Base-by-base conservation (phyloP, 2,113 vertebrate species). In the Phylloscopus trochiloides region DNA sequence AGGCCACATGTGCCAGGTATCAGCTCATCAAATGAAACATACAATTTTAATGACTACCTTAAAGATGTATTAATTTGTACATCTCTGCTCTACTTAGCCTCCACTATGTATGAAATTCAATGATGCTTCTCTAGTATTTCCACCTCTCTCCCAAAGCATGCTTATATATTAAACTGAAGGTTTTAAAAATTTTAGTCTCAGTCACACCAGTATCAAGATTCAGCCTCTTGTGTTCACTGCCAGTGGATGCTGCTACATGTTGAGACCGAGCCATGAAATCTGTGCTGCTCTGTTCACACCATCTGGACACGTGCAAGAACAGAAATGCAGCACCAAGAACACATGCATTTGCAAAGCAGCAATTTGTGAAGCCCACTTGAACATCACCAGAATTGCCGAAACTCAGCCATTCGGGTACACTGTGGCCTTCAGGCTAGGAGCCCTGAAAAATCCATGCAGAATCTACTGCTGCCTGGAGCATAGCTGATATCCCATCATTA, bases 351-450 rank as follows among this genome's bases (percentile, higher is more conserved):
- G 42, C 28, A 50, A 51, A 78, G 34, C n/a, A 78, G 12, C 3
- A 0, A 55, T 59, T 17, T 54, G 47, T 25, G 45, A 81, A 62
- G n/a, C 7, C 20, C 31, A 29, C 26, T 31, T 40, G 40, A 92
- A 29, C 2, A 7, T 7, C 5, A 71, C 8, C 36, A 2, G 1
- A 11, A 45, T 13, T 22, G n/a, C 50, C 0, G 0, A 82, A 52
- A 51, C 3, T 10, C 17, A 6, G 45, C 13, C 11, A 25, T 10
- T 29, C 1, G 1, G 11, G 15, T 4, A 26, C 0, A 0, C 1
- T 31, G 19, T 38, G 24, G 42, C 24, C n/a, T 50, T 62, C 68
- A 75, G n/a, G 34, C 34, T 32, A 48, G 52, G 29, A 89, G 59
- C 40, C 43, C 43, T 73, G 43, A 81, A 74, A 88, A 79, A 55